Evolutionary conservation across 2,888 invertebrate genomes (phyloP), one percentile per base, ranked within the genome.

Genomic region (Mimachlamys varia): DNA sequence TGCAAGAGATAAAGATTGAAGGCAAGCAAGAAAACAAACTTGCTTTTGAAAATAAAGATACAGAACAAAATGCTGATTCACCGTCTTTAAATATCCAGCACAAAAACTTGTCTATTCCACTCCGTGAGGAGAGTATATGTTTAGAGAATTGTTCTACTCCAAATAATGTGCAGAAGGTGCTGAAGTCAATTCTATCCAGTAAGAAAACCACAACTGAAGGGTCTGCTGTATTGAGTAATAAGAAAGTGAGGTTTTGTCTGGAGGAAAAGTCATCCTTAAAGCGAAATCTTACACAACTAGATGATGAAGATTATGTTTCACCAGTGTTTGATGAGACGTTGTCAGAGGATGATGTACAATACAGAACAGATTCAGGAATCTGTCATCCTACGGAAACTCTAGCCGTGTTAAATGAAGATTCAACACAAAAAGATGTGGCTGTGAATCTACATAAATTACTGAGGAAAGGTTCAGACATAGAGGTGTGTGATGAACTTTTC

Each of bases 111-210:
- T 76, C 76, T 33, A 1, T 62, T 62, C n/a, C 62, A 7, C 62
- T 76, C 7, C 27, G 76, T 76, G 27, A 76, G 76, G 76, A 27
- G 22, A 15, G 33, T 7, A 33, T 27, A 27, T 27, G 76, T 33
- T 33, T 2, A 12, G 76, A 33, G 27, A 27, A 89, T 88, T 90
- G 88, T 58, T 89, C 89, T 22, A 93, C 93, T 37, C 92, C 93
- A 44, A 91, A 91, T 19, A 91, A 89, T 49, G 44, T 62, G 19
- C 17, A 62, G 5, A 90, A 53, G 87, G 50, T 55, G 17, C 55
- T 92, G 3, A 92, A 93, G 44, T 94, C 94, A 19, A 94, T 94
- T 88, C 88, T 94, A 44, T 91, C 93, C 5, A 93, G 92, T 44
- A 89, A 92, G 44, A 93, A 92, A 89, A 53, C 13, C 1, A 53